Evolutionary conservation across 2,797 vertebrate species (phyloP).

Genomic region (Propithecus perrieri): DNA sequence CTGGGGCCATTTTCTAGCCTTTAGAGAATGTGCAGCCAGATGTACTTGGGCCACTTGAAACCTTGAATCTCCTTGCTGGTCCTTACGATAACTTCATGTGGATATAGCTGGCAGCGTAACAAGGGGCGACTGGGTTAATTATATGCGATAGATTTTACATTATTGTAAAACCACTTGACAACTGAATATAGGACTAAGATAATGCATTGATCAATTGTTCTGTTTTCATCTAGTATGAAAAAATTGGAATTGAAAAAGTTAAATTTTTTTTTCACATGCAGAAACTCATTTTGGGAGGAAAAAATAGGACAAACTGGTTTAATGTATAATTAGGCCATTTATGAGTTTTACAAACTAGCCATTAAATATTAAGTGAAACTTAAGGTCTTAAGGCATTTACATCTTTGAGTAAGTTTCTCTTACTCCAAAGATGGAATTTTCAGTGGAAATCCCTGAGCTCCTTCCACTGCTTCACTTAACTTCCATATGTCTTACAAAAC

Average conservation of each 20-base stretch:
- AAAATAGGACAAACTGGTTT: not conserved
- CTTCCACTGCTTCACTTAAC: slow-evolving; percentile 42
- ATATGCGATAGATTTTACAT: not conserved
- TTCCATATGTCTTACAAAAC: slow-evolving; percentile 63
- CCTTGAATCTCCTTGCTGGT: not conserved
- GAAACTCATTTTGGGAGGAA: not conserved
- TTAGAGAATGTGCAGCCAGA: not conserved
- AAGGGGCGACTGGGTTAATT: not conserved
- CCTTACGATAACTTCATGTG: not conserved
- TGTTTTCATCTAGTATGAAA: not conserved
- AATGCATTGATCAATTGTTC: not conserved
- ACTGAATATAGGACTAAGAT: not conserved
- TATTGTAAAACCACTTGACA: not conserved
- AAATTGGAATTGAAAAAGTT: not conserved
- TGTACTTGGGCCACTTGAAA: not conserved
- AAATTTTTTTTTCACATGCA: not conserved
- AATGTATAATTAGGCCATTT: not conserved
- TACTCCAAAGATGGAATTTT: not conserved
- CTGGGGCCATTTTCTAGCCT: not conserved
- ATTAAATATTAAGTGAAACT: slow-evolving; percentile 32
- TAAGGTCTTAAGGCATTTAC: not conserved
- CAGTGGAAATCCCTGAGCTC: not conserved
- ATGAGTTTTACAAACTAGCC: slow-evolving; percentile 29
- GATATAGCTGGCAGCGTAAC: not conserved
- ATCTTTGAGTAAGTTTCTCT: not conserved